Conservation (phyloP, 1,140 invertebrate species). For the Zaprionus ghesquierei region DNA sequence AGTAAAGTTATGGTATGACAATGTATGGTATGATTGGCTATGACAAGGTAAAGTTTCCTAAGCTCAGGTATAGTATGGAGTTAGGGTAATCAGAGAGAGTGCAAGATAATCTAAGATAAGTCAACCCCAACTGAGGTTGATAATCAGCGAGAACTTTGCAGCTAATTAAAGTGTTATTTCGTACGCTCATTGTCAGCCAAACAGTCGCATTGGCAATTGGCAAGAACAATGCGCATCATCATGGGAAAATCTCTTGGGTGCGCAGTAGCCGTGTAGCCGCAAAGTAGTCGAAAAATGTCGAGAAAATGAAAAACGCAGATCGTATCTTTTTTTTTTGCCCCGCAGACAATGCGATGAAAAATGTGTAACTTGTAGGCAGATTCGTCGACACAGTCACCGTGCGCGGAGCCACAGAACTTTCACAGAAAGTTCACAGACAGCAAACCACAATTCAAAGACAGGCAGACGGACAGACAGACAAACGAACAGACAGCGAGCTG, state of each 20-base stretch:
- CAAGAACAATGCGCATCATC: conserved; percentile 55
- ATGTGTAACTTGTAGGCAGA: conserved; percentile 36
- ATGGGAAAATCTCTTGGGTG: conserved; percentile 45
- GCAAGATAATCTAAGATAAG: background rate
- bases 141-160: conserved; percentile 22
- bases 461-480: background rate
- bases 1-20: no score
- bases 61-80: background rate
- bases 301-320: conserved; percentile 18
- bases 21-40: no score
- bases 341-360: conserved; percentile 32
- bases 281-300: conserved; percentile 56
- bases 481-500: background rate
- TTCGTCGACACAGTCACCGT: conserved; percentile 55
- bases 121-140: background rate
- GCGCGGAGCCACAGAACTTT: conserved; percentile 64
- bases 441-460: conserved; percentile 14
- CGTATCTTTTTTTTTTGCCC: conserved; percentile 24
- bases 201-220: conserved; percentile 1
- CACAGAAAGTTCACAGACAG: conserved; percentile 71
- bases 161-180: conserved; percentile 31
- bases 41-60: background rate
- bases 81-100: background rate
- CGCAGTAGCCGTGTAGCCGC: conserved; percentile 8
- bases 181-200: conserved; percentile 13